Evolutionary conservation across 2,113 vertebrate species (phyloP), one percentile per base, ranked within the genome.

Genomic region (Perognathus longimembris): DNA sequence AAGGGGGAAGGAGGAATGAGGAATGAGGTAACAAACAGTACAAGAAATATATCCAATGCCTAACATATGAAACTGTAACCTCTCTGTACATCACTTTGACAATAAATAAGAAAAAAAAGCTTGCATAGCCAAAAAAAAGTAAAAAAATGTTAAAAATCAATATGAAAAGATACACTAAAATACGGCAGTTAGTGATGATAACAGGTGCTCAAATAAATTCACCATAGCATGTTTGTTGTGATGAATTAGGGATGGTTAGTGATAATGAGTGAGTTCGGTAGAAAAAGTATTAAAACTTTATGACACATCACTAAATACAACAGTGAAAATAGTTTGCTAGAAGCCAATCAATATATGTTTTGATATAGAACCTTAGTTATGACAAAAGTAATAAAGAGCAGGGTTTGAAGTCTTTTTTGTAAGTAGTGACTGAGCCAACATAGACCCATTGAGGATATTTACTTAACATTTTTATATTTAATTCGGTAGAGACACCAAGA

Each of bases 61-160:
- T n/a, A n/a, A n/a, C n/a, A n/a, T n/a, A n/a, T n/a, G n/a, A n/a
- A n/a, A n/a, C n/a, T n/a, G n/a, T n/a, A n/a, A n/a, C n/a, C n/a
- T n/a, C n/a, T n/a, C n/a, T n/a, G n/a, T n/a, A n/a, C n/a, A n/a
- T n/a, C n/a, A n/a, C n/a, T n/a, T n/a, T n/a, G n/a, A n/a, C n/a
- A n/a, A n/a, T n/a, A n/a, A n/a, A n/a, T n/a, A n/a, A n/a, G n/a
- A n/a, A n/a, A n/a, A n/a, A n/a, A n/a, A n/a, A n/a, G n/a, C n/a
- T n/a, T n/a, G n/a, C n/a, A n/a, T n/a, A n/a, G n/a, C n/a, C n/a
- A n/a, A n/a, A n/a, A n/a, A n/a, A n/a, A n/a, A n/a, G n/a, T n/a
- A n/a, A 67, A 91, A 85, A 70, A 40, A 86, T 50, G 4, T 76
- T 83, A 40, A 59, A 96, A 76, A 86, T 77, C 18, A 89, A 71